phyloP scores from a whole-genome alignment of 2,797 vertebrate genomes.

The Pseudochromis fuscus region DNA sequence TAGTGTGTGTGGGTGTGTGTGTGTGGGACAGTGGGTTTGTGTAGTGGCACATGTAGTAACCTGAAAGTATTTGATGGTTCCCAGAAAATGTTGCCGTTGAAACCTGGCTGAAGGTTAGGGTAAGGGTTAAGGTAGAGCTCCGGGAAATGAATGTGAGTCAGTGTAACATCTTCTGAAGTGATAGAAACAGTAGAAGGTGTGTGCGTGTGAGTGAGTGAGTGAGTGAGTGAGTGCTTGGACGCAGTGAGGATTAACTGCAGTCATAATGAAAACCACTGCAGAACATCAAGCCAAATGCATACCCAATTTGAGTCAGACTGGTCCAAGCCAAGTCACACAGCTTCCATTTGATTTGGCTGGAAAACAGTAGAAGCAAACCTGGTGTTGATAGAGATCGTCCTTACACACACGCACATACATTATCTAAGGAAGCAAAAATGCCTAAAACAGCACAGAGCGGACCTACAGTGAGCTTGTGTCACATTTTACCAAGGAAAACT shows the following conservation, averaged over 20 bases:
- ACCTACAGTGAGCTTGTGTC: not conserved
- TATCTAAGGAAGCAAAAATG: constrained; percentile 31
- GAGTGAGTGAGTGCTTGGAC: constrained; percentile 5
- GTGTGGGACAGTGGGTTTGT: not conserved
- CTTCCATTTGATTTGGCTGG: constrained; percentile 77
- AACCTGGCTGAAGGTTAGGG: not conserved
- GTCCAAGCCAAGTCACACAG: constrained; percentile 73
- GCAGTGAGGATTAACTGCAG: constrained; percentile 13
- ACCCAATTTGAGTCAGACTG: constrained; percentile 51
- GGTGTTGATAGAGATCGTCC: constrained; percentile 64
- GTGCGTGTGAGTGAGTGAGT: constrained; percentile 21
- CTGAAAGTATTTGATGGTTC: constrained; percentile 24
- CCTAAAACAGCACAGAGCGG: constrained; percentile 18
- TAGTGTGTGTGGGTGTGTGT: not conserved
- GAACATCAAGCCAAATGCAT: constrained; percentile 45
- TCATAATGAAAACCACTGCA: constrained; percentile 36
- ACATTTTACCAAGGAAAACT: not conserved
- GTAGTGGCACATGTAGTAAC: constrained; percentile 28
- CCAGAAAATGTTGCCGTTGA: not conserved
- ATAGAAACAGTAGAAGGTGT: constrained; percentile 1
- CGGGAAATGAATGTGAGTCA: not conserved
- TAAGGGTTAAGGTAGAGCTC: not conserved
- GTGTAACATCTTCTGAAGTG: not conserved
- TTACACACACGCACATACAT: constrained; percentile 29
- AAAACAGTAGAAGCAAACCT: constrained; percentile 54